A percentile compares a stretch with the other conserved stretches of the same genome.
Conservation (phyloP, 2,888 invertebrate species). For the Parthenolecanium corni region DNA sequence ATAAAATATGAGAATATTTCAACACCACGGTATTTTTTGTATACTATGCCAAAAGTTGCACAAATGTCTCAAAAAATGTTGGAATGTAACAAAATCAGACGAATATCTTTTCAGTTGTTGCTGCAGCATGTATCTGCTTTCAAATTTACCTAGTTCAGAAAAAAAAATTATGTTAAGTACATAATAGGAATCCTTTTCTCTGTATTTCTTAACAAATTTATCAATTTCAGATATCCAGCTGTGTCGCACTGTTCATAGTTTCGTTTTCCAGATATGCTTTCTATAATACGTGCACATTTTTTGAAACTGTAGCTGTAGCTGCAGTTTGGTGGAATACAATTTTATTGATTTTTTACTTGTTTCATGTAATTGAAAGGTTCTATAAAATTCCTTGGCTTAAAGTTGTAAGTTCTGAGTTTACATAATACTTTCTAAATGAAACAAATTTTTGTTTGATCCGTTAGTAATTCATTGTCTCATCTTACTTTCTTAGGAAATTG, state of each 20-base stretch:
- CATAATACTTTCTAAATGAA: not conserved
- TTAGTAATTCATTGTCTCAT: constrained; percentile 32
- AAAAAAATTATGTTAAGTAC: too few species aligned
- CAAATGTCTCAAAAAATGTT: too few species aligned
- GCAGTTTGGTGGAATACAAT: constrained; percentile 78
- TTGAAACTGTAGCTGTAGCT: constrained; percentile 65
- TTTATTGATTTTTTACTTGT: constrained; percentile 64
- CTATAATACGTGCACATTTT: constrained; percentile 42
- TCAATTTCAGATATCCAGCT: constrained; percentile 20
- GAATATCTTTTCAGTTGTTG: too few species aligned
- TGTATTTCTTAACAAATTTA: not conserved
- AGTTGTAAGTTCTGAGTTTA: constrained; percentile 45
- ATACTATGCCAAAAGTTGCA: too few species aligned
- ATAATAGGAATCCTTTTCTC: too few species aligned
- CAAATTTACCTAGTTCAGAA: too few species aligned
- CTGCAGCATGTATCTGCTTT: too few species aligned
- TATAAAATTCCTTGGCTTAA: constrained; percentile 77
- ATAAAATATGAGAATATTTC: too few species aligned
- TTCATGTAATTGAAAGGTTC: constrained; percentile 75
- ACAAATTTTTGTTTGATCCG: constrained; percentile 1
- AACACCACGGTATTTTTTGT: too few species aligned
- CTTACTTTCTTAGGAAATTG: constrained; percentile 26
- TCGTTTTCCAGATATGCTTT: constrained; percentile 21
- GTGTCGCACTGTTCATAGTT: constrained; percentile 25
- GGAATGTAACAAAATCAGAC: too few species aligned